Conservation (phyloP, 1,140 invertebrate genomes). For the Drosophila setifemur region DNA sequence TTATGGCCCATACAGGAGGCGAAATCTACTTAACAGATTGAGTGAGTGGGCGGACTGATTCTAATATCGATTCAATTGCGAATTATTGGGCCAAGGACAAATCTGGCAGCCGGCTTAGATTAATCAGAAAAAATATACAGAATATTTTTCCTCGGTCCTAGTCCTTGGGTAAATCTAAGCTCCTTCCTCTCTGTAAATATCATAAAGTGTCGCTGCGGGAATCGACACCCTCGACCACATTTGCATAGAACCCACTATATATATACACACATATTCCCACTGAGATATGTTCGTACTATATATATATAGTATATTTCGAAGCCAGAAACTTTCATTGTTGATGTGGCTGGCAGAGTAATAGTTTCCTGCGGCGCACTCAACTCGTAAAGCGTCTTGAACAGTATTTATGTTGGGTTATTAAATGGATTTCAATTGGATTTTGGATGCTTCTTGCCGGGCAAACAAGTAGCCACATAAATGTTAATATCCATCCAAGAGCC, state of each 20-base stretch:
- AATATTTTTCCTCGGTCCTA: constrained; percentile 3
- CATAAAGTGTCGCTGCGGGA: constrained; percentile 63
- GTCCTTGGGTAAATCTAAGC: constrained; percentile 1
- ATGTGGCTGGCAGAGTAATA: constrained; percentile 34
- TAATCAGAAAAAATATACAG: constrained; percentile 66
- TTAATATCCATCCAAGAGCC: constrained; percentile 34
- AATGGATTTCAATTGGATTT: constrained; percentile 80
- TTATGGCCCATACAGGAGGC: constrained; percentile 37
- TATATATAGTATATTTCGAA: constrained; percentile 17
- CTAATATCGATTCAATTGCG: constrained; percentile 64
- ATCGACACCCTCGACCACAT: constrained; percentile 37
- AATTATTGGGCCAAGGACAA: constrained; percentile 33
- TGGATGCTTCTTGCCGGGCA: constrained; percentile 6
- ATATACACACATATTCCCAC: constrained; percentile 1
- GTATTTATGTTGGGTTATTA: constrained; percentile 80
- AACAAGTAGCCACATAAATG: constrained; percentile 65
- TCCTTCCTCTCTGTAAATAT: constrained; percentile 2
- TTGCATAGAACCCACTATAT: constrained; percentile 29
- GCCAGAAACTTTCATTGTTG: constrained; percentile 38
- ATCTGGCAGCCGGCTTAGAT: constrained; percentile 45
- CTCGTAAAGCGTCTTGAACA: constrained; percentile 71
- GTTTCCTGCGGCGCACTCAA: constrained; percentile 67
- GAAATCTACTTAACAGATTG: constrained; percentile 30
- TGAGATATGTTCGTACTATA: too few species aligned
- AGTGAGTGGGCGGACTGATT: constrained; percentile 44